Conservation (phyloP, 2,113 vertebrate genomes). For the Mesembrinibis cayennensis region DNA sequence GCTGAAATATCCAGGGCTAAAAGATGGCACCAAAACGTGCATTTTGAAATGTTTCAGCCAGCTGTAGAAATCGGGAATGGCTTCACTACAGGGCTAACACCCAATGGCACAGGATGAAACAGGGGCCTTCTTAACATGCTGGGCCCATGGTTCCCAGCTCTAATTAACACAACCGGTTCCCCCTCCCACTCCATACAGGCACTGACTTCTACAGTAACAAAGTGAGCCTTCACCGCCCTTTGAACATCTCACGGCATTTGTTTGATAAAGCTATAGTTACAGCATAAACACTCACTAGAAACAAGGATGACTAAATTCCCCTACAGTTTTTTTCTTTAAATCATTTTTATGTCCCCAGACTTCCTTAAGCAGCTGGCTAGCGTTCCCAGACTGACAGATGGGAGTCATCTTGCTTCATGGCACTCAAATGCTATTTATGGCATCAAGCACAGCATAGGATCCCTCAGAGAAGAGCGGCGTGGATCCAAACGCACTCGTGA, state of each 20-base stretch:
- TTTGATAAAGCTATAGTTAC: not conserved
- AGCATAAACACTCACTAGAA: conserved; percentile 16
- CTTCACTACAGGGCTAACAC: not conserved
- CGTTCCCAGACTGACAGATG: conserved; percentile 6
- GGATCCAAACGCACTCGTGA: not conserved
- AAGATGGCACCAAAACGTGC: not conserved
- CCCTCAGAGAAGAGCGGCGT: accelerated
- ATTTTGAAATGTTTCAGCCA: not conserved
- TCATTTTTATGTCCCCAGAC: not conserved
- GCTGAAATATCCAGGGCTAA: not conserved
- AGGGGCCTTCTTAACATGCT: not conserved
- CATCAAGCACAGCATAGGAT: not conserved
- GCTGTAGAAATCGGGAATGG: not conserved
- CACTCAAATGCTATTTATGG: not conserved
- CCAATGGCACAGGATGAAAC: not conserved
- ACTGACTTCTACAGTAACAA: not conserved
- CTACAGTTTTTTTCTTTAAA: conserved; percentile 4
- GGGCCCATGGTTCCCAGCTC: not conserved
- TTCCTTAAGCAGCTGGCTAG: not conserved
- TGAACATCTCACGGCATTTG: not conserved
- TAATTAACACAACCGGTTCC: not conserved
- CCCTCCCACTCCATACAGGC: not conserved
- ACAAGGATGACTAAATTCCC: not conserved
- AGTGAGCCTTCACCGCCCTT: not conserved
- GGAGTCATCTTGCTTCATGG: not conserved